A percentile compares a stretch with the other conserved stretches of the same genome.
Evolutionary conservation across 1,140 invertebrate genomes (phyloP).

Genomic region (Drosophila malerkotliana): DNA sequence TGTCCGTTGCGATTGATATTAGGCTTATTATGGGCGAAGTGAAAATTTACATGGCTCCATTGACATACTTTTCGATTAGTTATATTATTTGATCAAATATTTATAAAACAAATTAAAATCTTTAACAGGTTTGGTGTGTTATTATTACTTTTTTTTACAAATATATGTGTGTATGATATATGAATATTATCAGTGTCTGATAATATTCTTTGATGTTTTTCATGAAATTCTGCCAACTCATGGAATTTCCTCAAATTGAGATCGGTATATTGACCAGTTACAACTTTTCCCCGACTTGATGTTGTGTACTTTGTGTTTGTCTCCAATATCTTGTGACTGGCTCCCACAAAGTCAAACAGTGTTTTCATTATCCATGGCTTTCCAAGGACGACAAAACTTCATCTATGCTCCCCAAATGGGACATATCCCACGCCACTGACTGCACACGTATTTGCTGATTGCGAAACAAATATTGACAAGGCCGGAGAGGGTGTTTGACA

Average conservation of each 20-base stretch:
- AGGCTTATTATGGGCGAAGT: slow-evolving; percentile 38
- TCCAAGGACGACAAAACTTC: slow-evolving; percentile 26
- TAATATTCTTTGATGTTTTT: background rate
- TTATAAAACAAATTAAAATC: no score
- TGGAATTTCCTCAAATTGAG: slow-evolving; percentile 42
- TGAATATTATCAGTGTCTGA: no score
- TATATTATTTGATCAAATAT: no score
- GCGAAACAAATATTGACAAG: slow-evolving; percentile 78
- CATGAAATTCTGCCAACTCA: background rate
- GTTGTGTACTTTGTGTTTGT: slow-evolving; percentile 8
- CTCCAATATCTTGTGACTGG: slow-evolving; percentile 17
- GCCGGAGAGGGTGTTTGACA: slow-evolving; percentile 21
- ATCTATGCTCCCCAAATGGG: slow-evolving; percentile 26
- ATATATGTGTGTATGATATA: no score
- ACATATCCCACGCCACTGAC: slow-evolving; percentile 33
- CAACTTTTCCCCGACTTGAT: background rate
- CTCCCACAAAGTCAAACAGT: slow-evolving; percentile 52
- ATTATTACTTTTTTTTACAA: no score
- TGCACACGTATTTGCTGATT: slow-evolving; percentile 74
- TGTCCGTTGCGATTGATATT: slow-evolving; percentile 79
- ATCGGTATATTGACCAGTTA: background rate
- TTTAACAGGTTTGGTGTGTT: no score
- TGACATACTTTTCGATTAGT: no score
- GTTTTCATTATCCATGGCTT: slow-evolving; percentile 48
- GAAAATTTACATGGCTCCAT: no score